phyloP scores from a whole-genome alignment of 2,888 invertebrate genomes.

The Dendrolimus pini region DNA sequence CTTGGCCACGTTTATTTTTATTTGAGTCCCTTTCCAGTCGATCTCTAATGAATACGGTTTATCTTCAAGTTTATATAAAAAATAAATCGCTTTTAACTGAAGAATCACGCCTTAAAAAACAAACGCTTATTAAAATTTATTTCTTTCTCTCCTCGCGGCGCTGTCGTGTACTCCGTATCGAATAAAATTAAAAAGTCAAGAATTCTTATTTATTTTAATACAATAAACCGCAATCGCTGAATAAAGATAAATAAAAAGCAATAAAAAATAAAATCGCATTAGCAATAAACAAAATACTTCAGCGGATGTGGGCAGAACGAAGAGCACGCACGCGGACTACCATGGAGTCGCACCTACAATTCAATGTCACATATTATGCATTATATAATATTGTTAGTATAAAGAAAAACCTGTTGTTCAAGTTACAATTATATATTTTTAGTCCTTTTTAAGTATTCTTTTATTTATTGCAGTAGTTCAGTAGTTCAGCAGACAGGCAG shows the following conservation, averaged over 20 bases:
- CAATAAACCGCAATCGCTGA: constrained; percentile 77
- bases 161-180: constrained; percentile 71
- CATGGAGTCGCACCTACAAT: constrained; percentile 37
- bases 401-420: too few species aligned
- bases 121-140: constrained; percentile 77
- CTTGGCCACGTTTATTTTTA: constrained; percentile 68
- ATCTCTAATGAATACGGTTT: constrained; percentile 76
- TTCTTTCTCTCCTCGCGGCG: constrained; percentile 71
- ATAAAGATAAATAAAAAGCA: constrained; percentile 77
- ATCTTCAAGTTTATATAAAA: constrained; percentile 74
- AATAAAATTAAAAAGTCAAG: constrained; percentile 77
- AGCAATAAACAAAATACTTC: constrained; percentile 78
- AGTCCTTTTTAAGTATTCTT: too few species aligned
- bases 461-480: too few species aligned
- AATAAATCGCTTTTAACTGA: constrained; percentile 76
- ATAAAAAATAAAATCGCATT: constrained; percentile 77
- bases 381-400: too few species aligned
- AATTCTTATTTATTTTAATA: constrained; percentile 78
- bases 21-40: constrained; percentile 71
- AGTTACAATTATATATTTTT: too few species aligned
- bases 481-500: too few species aligned
- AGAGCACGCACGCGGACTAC: constrained; percentile 48
- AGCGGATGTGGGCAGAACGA: constrained; percentile 73
- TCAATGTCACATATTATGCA: neutral
- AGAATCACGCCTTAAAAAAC: constrained; percentile 77